Evolutionary conservation across 2,888 invertebrate genomes (phyloP), one percentile per base, ranked within the genome.

Genomic region (Limnephilus auricula): DNA sequence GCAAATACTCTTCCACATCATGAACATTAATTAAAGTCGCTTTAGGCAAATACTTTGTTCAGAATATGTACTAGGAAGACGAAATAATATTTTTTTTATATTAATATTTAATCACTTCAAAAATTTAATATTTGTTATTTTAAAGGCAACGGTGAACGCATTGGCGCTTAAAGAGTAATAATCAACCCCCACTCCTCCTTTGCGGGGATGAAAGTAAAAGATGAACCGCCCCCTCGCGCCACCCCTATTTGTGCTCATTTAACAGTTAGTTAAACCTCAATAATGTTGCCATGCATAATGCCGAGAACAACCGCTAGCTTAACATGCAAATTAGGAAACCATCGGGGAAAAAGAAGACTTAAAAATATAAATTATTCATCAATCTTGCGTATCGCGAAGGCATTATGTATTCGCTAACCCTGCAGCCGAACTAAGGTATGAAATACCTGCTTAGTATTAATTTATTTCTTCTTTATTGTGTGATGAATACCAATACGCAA

Each of bases 301-400:
- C 86, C 90, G 86, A 89, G 86, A 89, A 90, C 90, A 89, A 89
- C 89, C 90, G 45, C 80, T 90, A 90, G 91, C 91, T 91, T 89
- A 85, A 89, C 83, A 91, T 91, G 89, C 79, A 91, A 92, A 92
- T 91, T 86, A 88, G 79, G 80, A 78, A 90, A 90, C 90, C 78
- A 40, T 87, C 37, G 30, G 50, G 85, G 89, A 90, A 82, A 87
- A 78, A 18, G 86, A 79, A 84, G 89, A 79, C 80, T 83, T 84
- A 91, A 91, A 91, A 91, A 90, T 37, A 91, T 91, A 91, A 89
- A 91, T 91, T 91, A 91, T 91, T 91, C 91, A 91, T 91, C 91
- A 89, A 89, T 90, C 50, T 80, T 90, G 79, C 87, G 87, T 90
- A 90, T 86, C 79, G 85, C 79, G 90, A 86, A 85, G 40, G 85